phyloP scores from a whole-genome alignment of 2,888 invertebrate species.

The Sialis lutaria region DNA sequence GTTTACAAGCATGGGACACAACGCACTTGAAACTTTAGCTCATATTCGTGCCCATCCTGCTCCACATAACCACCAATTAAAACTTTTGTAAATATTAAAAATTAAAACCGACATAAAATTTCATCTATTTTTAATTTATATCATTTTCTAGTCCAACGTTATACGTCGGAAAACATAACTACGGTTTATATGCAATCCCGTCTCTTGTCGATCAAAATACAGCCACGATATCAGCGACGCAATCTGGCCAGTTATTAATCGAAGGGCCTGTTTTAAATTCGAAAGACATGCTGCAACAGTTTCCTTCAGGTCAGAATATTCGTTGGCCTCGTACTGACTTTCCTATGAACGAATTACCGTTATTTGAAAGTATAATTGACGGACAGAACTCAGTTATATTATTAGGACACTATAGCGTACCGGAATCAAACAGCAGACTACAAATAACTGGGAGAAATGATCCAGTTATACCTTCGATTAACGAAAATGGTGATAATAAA shows the following conservation, averaged over 20 bases:
- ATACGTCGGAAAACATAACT: conserved; percentile 76
- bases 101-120: background rate
- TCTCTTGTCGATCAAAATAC: conserved; percentile 83
- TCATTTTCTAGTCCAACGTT: conserved; percentile 58
- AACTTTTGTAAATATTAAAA: conserved; percentile 28
- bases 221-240: conserved; percentile 60
- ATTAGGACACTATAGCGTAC: conserved; percentile 55
- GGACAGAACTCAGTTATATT: conserved; percentile 22
- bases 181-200: conserved; percentile 83
- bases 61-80: conserved; percentile 26
- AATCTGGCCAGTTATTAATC: conserved; percentile 48
- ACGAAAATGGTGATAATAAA: conserved; percentile 22
- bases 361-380: conserved; percentile 20
- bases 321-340: conserved; percentile 1
- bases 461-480: conserved; percentile 16
- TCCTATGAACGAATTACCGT: background rate
- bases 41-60: conserved; percentile 21
- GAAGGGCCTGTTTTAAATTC: conserved; percentile 41
- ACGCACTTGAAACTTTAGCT: conserved; percentile 50
- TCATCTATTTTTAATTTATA: background rate
- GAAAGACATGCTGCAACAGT: background rate
- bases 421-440: conserved; percentile 29
- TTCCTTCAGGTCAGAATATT: conserved; percentile 3
- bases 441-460: conserved; percentile 20
- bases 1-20: conserved; percentile 77